Percentiles rank a stretch among this genome's conserved stretches.
Evolutionary conservation across 2,113 vertebrate genomes (phyloP).

Genomic region (Malurus melanocephalus): DNA sequence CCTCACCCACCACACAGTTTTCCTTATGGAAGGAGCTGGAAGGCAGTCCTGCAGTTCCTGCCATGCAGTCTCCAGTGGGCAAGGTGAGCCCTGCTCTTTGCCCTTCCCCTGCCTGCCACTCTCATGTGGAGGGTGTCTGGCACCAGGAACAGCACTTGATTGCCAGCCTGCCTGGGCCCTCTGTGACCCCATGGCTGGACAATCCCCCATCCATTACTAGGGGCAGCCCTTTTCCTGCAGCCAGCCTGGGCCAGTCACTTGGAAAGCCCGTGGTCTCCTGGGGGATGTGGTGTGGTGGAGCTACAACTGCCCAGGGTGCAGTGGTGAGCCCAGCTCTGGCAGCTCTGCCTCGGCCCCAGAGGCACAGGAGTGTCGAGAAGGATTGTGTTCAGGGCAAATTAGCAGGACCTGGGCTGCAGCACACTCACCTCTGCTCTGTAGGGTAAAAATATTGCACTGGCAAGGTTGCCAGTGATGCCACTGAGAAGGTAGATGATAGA

Average conservation of each 20-base stretch:
- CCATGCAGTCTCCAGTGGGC: neutral
- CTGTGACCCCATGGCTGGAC: fast-evolving
- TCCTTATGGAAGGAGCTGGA: neutral
- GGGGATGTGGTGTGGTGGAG: neutral
- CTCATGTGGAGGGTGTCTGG: fast-evolving
- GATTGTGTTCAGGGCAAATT: neutral
- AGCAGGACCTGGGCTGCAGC: neutral
- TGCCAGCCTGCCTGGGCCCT: neutral
- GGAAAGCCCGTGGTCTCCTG: neutral
- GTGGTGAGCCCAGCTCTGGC: neutral
- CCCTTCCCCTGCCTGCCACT: neutral
- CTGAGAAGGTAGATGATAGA: constrained; percentile 98
- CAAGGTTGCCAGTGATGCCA: constrained; percentile 94
- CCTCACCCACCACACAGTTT: neutral
- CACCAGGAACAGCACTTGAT: neutral
- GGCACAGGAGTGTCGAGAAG: neutral
- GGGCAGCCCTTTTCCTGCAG: neutral
- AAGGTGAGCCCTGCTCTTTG: neutral
- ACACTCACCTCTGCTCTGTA: constrained; percentile 92
- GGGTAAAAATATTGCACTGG: constrained; percentile 95
- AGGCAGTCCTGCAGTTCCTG: neutral
- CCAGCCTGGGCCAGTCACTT: neutral
- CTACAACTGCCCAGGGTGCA: neutral
- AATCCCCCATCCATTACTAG: neutral
- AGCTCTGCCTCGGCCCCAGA: neutral